Evolutionary conservation across 2,113 vertebrate genomes (phyloP).

Genomic region (Otis tarda): DNA sequence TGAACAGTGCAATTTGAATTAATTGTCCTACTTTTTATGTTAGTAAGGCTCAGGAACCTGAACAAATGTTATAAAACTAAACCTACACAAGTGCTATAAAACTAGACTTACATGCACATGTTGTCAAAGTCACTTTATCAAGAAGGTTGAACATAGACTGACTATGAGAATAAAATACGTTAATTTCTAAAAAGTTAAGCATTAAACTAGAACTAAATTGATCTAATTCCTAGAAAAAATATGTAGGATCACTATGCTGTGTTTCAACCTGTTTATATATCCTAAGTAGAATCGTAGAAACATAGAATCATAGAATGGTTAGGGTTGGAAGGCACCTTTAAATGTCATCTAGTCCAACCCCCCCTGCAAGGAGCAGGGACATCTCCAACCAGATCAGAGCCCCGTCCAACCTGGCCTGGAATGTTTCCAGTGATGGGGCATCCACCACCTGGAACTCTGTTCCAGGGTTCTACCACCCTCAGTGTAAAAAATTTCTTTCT

Average conservation of each 20-base stretch:
- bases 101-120: background rate
- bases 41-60: background rate
- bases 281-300: accelerated
- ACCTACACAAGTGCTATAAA: background rate
- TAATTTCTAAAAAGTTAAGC: background rate
- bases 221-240: background rate
- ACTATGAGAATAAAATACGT: background rate
- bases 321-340: background rate
- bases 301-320: background rate
- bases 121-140: background rate
- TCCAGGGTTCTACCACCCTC: background rate
- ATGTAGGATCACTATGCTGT: accelerated
- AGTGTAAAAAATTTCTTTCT: accelerated
- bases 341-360: accelerated
- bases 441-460: accelerated
- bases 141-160: background rate
- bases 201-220: background rate
- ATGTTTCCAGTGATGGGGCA: no score
- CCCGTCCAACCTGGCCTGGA: accelerated
- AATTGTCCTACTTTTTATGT: background rate
- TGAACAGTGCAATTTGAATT: background rate
- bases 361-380: accelerated
- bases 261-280: background rate
- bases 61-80: background rate
- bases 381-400: background rate